phyloP scores from a whole-genome alignment of 1,140 invertebrate species.

The Gonatopus flavifemur region DNA sequence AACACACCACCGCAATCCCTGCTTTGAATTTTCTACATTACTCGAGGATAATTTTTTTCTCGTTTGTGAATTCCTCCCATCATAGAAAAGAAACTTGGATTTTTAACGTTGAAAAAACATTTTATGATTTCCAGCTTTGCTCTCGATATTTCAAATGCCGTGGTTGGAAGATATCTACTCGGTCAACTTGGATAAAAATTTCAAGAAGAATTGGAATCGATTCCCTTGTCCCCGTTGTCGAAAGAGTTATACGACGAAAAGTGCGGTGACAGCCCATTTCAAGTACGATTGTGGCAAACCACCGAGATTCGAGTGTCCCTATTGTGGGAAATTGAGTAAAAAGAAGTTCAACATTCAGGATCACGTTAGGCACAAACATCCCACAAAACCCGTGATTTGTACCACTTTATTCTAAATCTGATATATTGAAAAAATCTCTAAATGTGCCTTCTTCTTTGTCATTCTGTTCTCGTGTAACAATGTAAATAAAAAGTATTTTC shows the following conservation, averaged over 20 bases:
- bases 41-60: too few relatives aligned
- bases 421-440: background rate
- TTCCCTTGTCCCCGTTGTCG: conserved; percentile 60
- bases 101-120: too few relatives aligned
- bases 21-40: too few relatives aligned
- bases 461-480: background rate
- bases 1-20: too few relatives aligned
- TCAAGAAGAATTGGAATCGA: conserved; percentile 31
- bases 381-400: conserved; percentile 30
- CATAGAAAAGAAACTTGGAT: too few relatives aligned
- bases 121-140: conserved; percentile 45
- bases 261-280: conserved; percentile 62
- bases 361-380: conserved; percentile 49
- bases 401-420: conserved; percentile 43
- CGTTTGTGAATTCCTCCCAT: too few relatives aligned
- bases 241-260: conserved; percentile 63
- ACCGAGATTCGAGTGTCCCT: conserved; percentile 53
- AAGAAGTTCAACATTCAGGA: conserved; percentile 57
- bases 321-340: conserved; percentile 56
- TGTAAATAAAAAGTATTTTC: conserved; percentile 1
- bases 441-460: conserved; percentile 2
- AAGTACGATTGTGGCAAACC: conserved; percentile 59
- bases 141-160: conserved; percentile 31
- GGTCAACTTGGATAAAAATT: conserved; percentile 24
- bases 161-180: conserved; percentile 34